These are phyloP conservation scores for Synergus itoensis DNA, from an alignment of 2,888 invertebrate species.

Conservation along the genomic window DNA sequence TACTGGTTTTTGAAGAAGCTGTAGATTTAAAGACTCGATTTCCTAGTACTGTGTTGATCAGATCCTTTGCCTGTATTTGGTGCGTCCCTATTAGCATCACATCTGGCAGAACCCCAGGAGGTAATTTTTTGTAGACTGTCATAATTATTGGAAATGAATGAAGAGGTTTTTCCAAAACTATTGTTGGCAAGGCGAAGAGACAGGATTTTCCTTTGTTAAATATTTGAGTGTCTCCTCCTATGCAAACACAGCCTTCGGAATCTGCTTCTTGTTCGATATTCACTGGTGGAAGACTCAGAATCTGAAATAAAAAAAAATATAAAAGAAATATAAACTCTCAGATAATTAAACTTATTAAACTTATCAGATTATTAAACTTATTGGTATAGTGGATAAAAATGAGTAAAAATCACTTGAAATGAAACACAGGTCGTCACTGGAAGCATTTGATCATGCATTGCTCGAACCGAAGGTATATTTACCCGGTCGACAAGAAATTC, in stretches of 20 bases:
- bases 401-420: constrained; percentile 77
- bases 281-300: constrained; percentile 81
- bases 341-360: too few relatives aligned
- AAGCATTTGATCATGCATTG: constrained; percentile 68
- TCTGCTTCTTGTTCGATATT: constrained; percentile 82
- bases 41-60: constrained; percentile 81
- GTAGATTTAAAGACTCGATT: constrained; percentile 72
- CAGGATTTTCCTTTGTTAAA: constrained; percentile 85
- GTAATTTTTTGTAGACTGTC: constrained; percentile 81
- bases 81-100: constrained; percentile 82
- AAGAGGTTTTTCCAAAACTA: constrained; percentile 80
- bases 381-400: neutral
- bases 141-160: constrained; percentile 81
- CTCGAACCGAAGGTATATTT: constrained; percentile 70
- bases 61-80: constrained; percentile 81
- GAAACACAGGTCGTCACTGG: constrained; percentile 81
- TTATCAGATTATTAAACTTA: neutral
- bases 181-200: constrained; percentile 82
- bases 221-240: constrained; percentile 77
- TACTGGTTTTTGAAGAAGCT: constrained; percentile 81
- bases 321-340: constrained; percentile 3
- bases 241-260: constrained; percentile 75
- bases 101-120: constrained; percentile 83
- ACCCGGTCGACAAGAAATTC: constrained; percentile 83
- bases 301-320: too few relatives aligned